Base-by-base conservation (phyloP, 2,888 invertebrate species). In the Camptogramma bilineatum region DNA sequence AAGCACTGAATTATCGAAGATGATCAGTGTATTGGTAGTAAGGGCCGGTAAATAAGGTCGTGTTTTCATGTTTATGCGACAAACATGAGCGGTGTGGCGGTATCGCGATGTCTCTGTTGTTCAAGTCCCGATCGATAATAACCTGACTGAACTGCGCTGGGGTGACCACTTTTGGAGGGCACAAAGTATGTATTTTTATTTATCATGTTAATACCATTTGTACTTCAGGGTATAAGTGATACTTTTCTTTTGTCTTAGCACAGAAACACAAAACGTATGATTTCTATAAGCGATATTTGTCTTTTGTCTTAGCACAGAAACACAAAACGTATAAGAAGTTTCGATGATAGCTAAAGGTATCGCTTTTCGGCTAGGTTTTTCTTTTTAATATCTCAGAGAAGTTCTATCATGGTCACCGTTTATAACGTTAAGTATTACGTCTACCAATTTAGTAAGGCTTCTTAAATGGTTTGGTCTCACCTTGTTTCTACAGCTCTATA, bases 61-160 rank as follows among this genome's bases (percentile, higher is more conserved):
- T 79, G 77, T 88, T 88, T 87, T 75, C 84, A 85, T 86, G 85
- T 87, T 87, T 84, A 90, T 91, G 91, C 92, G 90, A 85, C 91
- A 90, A 87, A 86, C 76, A 56, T 65, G 88, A 91, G 77, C 71
- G 76, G 86, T 71, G 72, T 70, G 73, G 83, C 79, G 68, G 71
- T 84, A 92, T 88, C 79, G 79, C 69, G 74, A 68, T 69, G 76
- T 88, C 89, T 78, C 85, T 82, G 78, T 89, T 83, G 79, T 84
- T 81, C 81, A 73, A 70, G 76, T 75, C 69, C 75, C 82, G 87
- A 92, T 92, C 92, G 91, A 92, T 92, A 91, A 75, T 52, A 61
- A 63, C 69, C 73, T 76, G 77, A 71, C 74, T 65, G 60, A 64
- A 65, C 65, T 46, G 62, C 50, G 78, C 69, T 85, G 76, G 91